Evolutionary conservation across 1,140 invertebrate species (phyloP), one percentile per base, ranked within the genome.

Genomic region (Plectus sambesii): DNA sequence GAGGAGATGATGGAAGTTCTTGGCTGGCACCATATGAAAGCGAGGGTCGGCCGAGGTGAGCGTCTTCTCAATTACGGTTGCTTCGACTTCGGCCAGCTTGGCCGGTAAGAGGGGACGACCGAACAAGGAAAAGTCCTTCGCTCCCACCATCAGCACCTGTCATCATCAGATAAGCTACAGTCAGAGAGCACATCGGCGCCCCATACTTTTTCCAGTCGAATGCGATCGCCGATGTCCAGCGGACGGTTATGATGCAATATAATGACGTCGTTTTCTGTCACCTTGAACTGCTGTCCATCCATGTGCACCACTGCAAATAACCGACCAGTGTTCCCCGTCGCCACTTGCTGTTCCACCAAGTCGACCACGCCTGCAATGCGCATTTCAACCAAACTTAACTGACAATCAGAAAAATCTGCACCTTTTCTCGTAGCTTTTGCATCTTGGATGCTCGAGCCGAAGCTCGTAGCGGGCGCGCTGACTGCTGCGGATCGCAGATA

Each of bases 11-110:
- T n/a, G n/a, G n/a, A n/a, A n/a, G n/a, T n/a, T n/a, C n/a, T n/a
- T n/a, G n/a, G n/a, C n/a, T n/a, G n/a, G n/a, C n/a, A n/a, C n/a
- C n/a, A n/a, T n/a, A n/a, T n/a, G n/a, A n/a, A n/a, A n/a, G n/a
- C n/a, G n/a, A n/a, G n/a, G n/a, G n/a, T 66, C 63, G 1, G 62
- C 60, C 19, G 47, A 49, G 20, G 55, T 58, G 1, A 56, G 55
- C 33, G 49, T 64, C 48, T 65, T 68, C 37, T 68, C 65, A 42
- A 68, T 54, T 36, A 66, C 66, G 2, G 63, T 67, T 0, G 65
- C 63, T 9, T 50, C 38, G 2, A 66, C 63, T 3, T 42, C 36
- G 12, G 61, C 63, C 12, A 29, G 22, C 1, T 51, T 25, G 0
- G 60, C 17, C 29, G 58, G 48, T 5, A 66, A 45, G 24, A 67